phyloP scores from a whole-genome alignment of 2,888 invertebrate species.

The Notodromas monacha region DNA sequence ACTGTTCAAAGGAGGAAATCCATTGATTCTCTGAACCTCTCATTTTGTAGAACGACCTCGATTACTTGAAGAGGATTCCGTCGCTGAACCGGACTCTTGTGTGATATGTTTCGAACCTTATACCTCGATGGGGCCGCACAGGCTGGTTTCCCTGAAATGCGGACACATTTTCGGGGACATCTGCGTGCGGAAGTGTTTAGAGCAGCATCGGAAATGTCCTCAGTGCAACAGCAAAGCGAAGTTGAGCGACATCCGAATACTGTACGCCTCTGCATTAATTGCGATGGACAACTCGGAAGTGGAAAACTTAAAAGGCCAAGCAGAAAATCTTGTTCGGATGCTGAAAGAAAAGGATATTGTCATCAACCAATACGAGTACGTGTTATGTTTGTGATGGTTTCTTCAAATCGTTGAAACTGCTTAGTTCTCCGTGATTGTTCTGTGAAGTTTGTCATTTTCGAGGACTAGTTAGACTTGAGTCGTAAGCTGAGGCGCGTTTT shows the following conservation, averaged over 20 bases:
- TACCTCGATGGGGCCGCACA: slow-evolving; percentile 52
- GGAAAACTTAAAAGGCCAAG: slow-evolving; percentile 27
- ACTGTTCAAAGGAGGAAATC: too few species aligned
- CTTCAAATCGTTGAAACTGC: too few species aligned
- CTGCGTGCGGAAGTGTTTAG: slow-evolving; percentile 45
- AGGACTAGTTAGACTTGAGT: background rate
- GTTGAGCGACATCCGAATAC: slow-evolving; percentile 31
- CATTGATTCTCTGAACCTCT: too few species aligned
- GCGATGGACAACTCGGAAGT: slow-evolving; percentile 41
- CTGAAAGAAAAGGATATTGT: too few species aligned
- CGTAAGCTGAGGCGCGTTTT: too few species aligned
- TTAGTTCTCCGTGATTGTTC: too few species aligned
- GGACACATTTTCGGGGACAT: slow-evolving; percentile 63
- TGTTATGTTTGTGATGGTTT: too few species aligned
- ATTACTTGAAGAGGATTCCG: too few species aligned
- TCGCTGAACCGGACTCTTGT: too few species aligned
- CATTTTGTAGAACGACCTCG: too few species aligned
- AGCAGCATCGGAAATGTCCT: slow-evolving; percentile 33
- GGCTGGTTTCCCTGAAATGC: slow-evolving; percentile 53
- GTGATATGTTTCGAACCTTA: slow-evolving; percentile 63
- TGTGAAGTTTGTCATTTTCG: background rate
- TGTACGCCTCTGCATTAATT: slow-evolving; percentile 38
- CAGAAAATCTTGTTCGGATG: too few species aligned
- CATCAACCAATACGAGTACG: too few species aligned
- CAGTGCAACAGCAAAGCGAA: slow-evolving; percentile 46